Evolutionary conservation across 2,888 invertebrate genomes (phyloP).

Genomic region (Melinaea menophilus): DNA sequence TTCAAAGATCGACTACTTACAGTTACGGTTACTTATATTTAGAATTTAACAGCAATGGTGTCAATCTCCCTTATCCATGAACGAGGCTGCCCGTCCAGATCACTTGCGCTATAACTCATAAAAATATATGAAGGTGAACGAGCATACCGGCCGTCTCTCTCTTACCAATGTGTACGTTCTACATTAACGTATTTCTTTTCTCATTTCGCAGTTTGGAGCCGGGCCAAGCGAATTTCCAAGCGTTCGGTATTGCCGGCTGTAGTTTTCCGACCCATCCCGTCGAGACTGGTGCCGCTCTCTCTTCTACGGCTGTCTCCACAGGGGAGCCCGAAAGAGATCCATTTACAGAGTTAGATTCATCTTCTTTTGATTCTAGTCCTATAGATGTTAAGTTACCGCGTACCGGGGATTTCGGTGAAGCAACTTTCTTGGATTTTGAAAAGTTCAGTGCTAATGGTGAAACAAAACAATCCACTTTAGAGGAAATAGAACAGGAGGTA

Average conservation of each 20-base stretch:
- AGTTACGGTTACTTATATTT: conserved; percentile 14
- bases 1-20: background rate
- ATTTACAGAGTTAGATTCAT: conserved; percentile 57
- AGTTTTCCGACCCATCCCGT: conserved; percentile 74
- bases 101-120: conserved; percentile 72
- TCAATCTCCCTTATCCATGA: conserved; percentile 68
- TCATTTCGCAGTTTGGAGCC: conserved; percentile 78
- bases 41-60: conserved; percentile 54
- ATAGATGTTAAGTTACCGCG: conserved; percentile 48
- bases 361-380: conserved; percentile 51
- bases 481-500: conserved; percentile 72
- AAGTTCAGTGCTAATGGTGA: conserved; percentile 53
- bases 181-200: conserved; percentile 75
- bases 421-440: conserved; percentile 69
- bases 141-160: conserved; percentile 67
- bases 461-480: conserved; percentile 65
- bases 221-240: conserved; percentile 77
- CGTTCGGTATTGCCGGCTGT: conserved; percentile 71
- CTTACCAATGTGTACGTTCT: conserved; percentile 63
- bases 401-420: conserved; percentile 54
- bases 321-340: conserved; percentile 62
- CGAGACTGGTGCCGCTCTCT: conserved; percentile 69
- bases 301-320: conserved; percentile 49
- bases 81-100: conserved; percentile 66
- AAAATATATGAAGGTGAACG: conserved; percentile 64